These are phyloP conservation scores for Phalloptychus januarius DNA, from an alignment of 2,797 vertebrate species.

Conservation along the genomic window DNA sequence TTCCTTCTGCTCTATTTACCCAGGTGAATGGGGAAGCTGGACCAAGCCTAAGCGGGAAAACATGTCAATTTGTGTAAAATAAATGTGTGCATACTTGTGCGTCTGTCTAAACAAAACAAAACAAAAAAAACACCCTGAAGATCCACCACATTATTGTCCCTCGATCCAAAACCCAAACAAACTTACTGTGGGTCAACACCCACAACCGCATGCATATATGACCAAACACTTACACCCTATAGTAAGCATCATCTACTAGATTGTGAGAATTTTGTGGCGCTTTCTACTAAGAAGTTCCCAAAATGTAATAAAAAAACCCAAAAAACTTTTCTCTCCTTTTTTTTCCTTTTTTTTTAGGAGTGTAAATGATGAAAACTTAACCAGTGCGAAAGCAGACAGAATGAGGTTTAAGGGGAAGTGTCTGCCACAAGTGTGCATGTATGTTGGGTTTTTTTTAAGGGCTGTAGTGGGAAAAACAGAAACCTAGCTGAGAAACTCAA, in stretches of 20 bases:
- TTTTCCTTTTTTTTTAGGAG: neutral
- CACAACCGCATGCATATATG: neutral
- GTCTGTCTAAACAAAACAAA: slow-evolving; percentile 22
- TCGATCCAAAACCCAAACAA: slow-evolving; percentile 24
- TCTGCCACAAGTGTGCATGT: slow-evolving; percentile 28
- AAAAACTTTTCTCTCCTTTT: neutral
- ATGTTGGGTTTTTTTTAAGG: slow-evolving; percentile 20
- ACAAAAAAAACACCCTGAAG: slow-evolving; percentile 39
- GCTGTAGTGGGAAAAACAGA: slow-evolving; percentile 47
- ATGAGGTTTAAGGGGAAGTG: slow-evolving; percentile 45
- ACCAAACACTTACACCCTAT: slow-evolving; percentile 9
- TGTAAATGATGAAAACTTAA: slow-evolving; percentile 11
- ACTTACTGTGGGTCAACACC: neutral
- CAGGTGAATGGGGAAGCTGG: slow-evolving; percentile 90
- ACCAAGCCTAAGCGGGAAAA: slow-evolving; percentile 77
- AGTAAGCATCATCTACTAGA: neutral
- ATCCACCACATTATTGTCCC: slow-evolving; percentile 25
- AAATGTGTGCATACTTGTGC: slow-evolving; percentile 31
- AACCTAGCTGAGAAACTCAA: slow-evolving; percentile 64
- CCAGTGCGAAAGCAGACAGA: slow-evolving; percentile 51
- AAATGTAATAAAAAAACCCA: neutral
- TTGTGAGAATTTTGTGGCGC: neutral
- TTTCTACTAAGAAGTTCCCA: neutral
- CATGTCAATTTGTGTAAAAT: slow-evolving; percentile 54
- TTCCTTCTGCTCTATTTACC: slow-evolving; percentile 99